These are phyloP conservation scores for Scyliorhinus canicula DNA, from an alignment of 2,797 vertebrate genomes.

Conservation along the genomic window DNA sequence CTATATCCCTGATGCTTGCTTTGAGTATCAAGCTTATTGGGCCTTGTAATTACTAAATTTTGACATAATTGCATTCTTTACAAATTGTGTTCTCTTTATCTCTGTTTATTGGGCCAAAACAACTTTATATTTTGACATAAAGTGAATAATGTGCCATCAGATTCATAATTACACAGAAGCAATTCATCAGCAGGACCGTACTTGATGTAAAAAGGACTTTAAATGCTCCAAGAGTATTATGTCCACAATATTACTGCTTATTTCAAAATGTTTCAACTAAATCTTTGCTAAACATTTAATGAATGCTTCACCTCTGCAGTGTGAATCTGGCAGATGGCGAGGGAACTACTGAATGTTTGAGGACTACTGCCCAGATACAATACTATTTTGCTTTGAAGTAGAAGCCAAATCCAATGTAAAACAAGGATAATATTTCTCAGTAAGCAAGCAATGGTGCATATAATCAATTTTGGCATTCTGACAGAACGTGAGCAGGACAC, in stretches of 20 bases:
- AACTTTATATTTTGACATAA: not conserved
- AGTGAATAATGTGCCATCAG: not conserved
- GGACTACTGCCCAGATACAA: not conserved
- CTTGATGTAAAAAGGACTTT: not conserved
- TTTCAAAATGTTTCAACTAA: not conserved
- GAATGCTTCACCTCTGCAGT: not conserved
- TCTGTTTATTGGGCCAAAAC: not conserved
- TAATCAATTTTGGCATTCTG: not conserved
- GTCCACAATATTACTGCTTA: not conserved
- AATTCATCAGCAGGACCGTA: not conserved
- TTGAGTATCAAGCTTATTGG: not conserved
- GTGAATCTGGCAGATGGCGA: not conserved
- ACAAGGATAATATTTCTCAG: not conserved
- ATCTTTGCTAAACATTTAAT: not conserved
- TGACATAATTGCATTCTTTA: not conserved
- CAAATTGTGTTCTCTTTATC: not conserved
- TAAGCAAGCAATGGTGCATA: not conserved
- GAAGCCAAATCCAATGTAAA: slow-evolving; percentile 8
- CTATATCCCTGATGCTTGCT: not conserved
- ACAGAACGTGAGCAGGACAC: not conserved
- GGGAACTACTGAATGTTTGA: not conserved
- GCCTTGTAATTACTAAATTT: not conserved
- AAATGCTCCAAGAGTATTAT: not conserved
- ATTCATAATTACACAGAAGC: not conserved
- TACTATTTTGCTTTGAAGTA: not conserved